Conservation (phyloP, 2,113 vertebrate species). For the Sus scrofa region T2T-Sscrofa CM000830.6:126553001-126553500, state of each 20-base stretch:
- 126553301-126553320: not conserved
- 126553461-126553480: not conserved
- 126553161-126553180: not conserved
- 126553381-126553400: not conserved
- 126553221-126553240: not conserved
- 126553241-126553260: not conserved
- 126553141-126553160: not conserved
- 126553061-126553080: not conserved
- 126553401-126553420: not conserved
- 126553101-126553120: not conserved
- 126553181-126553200: not conserved
- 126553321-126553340: not conserved
- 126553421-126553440: not conserved
- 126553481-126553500: not conserved
- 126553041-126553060: not conserved
- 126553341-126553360: not conserved
- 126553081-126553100: not conserved
- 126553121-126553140: not conserved
- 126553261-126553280: not conserved
- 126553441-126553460: not conserved
- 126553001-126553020: not conserved
- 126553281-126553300: not conserved
- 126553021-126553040: not conserved
- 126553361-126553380: not conserved
- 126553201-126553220: not conserved